A percentile compares a stretch with the other conserved stretches of the same genome.
Conservation (phyloP, 2,113 vertebrate genomes). For the Scolopax mira region DNA sequence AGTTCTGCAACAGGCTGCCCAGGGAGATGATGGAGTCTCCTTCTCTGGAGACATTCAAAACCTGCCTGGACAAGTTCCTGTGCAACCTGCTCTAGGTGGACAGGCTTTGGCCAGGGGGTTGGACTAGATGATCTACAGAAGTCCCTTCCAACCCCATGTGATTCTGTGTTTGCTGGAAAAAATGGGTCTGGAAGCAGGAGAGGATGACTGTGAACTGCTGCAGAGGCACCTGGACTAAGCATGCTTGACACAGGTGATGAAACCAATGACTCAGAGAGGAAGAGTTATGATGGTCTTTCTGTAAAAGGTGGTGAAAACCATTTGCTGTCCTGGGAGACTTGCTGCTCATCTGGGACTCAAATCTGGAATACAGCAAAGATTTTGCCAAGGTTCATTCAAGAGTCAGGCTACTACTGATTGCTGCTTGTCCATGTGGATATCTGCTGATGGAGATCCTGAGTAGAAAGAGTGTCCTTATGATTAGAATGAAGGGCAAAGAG, state of each 20-base stretch:
- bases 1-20: no score
- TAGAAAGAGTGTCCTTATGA: neutral
- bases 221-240: neutral
- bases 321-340: neutral
- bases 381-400: neutral
- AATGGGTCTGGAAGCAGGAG: neutral
- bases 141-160: no score
- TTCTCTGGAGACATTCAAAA: no score
- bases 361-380: neutral
- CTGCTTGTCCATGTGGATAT: neutral
- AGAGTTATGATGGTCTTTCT: neutral
- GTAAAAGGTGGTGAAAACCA: neutral
- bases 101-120: no score
- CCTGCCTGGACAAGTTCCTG: no score
- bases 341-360: neutral
- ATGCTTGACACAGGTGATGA: neutral
- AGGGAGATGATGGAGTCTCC: no score
- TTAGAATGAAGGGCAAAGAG: neutral
- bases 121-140: no score
- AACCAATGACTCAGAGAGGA: neutral
- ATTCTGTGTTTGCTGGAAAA: neutral
- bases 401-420: neutral
- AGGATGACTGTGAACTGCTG: neutral
- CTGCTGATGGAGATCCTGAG: neutral
- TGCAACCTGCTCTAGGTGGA: no score